Conservation (phyloP, 2,888 invertebrate genomes). For the Drosophila quinaria region DNA sequence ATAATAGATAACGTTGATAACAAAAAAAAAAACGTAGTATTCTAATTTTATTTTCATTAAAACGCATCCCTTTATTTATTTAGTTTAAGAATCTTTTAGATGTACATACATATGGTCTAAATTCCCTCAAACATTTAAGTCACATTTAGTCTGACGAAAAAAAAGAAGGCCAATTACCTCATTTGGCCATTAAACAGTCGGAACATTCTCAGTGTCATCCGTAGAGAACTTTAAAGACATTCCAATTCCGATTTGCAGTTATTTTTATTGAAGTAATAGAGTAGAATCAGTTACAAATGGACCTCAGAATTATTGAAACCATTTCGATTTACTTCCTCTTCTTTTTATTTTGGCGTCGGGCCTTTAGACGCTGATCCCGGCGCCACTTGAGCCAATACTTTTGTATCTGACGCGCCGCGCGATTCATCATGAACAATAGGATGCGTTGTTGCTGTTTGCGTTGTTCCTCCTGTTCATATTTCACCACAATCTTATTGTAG, state of each 20-base stretch:
- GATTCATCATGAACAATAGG: constrained; percentile 84
- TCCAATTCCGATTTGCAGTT: neutral
- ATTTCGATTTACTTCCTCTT: constrained; percentile 53
- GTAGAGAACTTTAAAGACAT: neutral
- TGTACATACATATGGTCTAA: neutral
- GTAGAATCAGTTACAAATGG: neutral
- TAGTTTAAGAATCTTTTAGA: neutral
- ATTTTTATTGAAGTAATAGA: neutral
- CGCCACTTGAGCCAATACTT: constrained; percentile 79
- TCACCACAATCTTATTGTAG: constrained; percentile 73
- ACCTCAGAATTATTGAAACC: neutral
- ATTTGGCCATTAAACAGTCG: constrained; percentile 28
- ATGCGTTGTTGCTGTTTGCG: constrained; percentile 79
- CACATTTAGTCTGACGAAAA: neutral
- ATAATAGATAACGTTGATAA: no score
- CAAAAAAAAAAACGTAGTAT: no score
- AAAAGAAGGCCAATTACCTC: constrained; percentile 31
- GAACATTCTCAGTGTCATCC: constrained; percentile 13
- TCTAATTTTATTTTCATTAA: no score
- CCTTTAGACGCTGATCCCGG: constrained; percentile 69
- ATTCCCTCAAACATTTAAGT: constrained; percentile 2
- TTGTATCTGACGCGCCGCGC: constrained; percentile 83
- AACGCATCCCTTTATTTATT: neutral
- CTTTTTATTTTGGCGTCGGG: constrained; percentile 56
- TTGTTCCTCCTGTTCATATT: constrained; percentile 77